A percentile compares a stretch with the other conserved stretches of the same genome.
Evolutionary conservation across 1,140 invertebrate genomes (phyloP).

Genomic region (Cherax quadricarinatus): DNA sequence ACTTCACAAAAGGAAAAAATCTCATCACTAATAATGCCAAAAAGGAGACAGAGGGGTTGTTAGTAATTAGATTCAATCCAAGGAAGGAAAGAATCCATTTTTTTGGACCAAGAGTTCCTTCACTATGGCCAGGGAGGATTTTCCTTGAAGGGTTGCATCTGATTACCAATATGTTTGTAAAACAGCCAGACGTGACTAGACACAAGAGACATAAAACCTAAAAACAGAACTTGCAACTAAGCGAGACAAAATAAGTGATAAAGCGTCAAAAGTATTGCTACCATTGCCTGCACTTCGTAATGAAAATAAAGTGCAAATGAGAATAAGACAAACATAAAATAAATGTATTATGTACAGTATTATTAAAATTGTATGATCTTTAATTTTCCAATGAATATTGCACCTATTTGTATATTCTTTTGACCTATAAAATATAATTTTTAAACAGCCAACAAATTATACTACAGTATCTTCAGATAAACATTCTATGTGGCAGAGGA

Average conservation of each 20-base stretch:
- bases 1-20: too few relatives aligned
- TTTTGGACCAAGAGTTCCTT: too few relatives aligned
- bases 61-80: too few relatives aligned
- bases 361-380: background rate
- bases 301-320: background rate
- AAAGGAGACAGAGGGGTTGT: too few relatives aligned
- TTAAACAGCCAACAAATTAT: background rate
- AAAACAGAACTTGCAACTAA: background rate
- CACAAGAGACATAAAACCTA: background rate
- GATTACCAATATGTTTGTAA: background rate
- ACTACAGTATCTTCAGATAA: background rate
- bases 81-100: too few relatives aligned
- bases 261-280: background rate
- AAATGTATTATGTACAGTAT: background rate
- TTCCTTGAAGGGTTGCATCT: too few relatives aligned
- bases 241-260: background rate
- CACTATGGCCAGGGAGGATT: too few relatives aligned
- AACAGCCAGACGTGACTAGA: constrained; percentile 4
- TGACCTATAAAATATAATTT: background rate
- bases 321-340: background rate
- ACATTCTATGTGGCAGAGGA: background rate
- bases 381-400: background rate
- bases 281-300: background rate
- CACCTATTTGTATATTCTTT: background rate
- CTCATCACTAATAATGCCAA: too few relatives aligned